Percentiles rank a stretch among this genome's conserved stretches.
Conservation (phyloP, 2,797 vertebrate species). For the Brachyalestes nurse region DNA sequence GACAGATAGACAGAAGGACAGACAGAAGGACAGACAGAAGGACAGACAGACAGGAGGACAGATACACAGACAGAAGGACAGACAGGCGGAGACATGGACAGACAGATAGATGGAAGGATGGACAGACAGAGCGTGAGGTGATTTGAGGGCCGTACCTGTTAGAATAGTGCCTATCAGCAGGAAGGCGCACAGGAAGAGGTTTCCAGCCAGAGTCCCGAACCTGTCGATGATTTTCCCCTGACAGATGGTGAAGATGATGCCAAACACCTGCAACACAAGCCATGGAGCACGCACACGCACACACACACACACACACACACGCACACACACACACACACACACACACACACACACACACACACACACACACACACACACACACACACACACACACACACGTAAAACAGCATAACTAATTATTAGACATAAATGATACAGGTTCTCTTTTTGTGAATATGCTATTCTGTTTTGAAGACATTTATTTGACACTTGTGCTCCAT, state of each 20-base stretch:
- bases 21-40: no score
- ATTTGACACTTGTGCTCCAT: no score
- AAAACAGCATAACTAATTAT: not conserved
- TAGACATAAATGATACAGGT: not conserved
- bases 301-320: constrained; percentile 14
- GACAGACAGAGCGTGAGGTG: not conserved
- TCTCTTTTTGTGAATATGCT: no score
- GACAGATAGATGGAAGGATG: not conserved
- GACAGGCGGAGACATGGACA: no score
- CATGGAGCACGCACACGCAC: constrained; percentile 1
- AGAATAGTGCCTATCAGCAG: constrained; percentile 83
- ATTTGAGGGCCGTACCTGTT: constrained; percentile 77
- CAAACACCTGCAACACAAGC: constrained; percentile 84
- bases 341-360: constrained; percentile 22
- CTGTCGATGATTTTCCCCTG: constrained; percentile 89
- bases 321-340: constrained; percentile 18
- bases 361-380: constrained; percentile 16
- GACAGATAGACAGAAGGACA: no score
- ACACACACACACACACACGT: not conserved
- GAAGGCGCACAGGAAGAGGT: constrained; percentile 88
- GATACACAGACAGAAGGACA: no score
- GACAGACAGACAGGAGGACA: no score
- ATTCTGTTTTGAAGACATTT: no score
- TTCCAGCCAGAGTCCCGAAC: constrained; percentile 84
- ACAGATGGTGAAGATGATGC: constrained; percentile 91